Evolutionary conservation across 2,797 vertebrate species (phyloP).

Genomic region (Epinephelus awoara): DNA sequence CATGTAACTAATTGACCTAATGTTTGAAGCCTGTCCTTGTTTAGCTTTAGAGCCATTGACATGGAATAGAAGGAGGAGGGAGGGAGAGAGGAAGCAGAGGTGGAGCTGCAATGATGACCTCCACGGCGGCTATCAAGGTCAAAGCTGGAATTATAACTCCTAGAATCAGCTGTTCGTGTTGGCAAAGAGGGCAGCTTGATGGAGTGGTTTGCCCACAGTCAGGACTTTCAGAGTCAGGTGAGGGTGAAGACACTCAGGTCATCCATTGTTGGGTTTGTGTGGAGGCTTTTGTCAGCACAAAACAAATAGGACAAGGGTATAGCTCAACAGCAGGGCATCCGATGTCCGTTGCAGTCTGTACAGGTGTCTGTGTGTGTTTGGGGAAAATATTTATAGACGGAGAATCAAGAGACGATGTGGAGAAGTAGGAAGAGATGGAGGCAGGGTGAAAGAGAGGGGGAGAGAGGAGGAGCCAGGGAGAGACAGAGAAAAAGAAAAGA

Average conservation of each 20-base stretch:
- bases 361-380: background rate
- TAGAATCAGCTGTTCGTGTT: conserved; percentile 76
- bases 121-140: conserved; percentile 66
- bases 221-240: conserved; percentile 76
- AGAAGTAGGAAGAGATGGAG: conserved; percentile 19
- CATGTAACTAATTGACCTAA: conserved; percentile 71
- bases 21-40: conserved; percentile 67
- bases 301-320: conserved; percentile 68
- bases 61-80: conserved; percentile 52
- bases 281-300: conserved; percentile 74
- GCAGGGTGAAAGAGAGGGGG: conserved; percentile 20
- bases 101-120: conserved; percentile 55
- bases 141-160: conserved; percentile 61
- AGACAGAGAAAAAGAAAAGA: conserved; percentile 32
- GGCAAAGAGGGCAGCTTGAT: conserved; percentile 72
- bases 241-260: conserved; percentile 72
- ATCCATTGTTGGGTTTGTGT: conserved; percentile 65
- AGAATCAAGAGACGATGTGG: conserved; percentile 41
- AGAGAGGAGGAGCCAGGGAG: conserved; percentile 10
- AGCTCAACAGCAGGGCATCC: conserved; percentile 32
- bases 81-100: conserved; percentile 29
- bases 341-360: conserved; percentile 32
- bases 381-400: conserved; percentile 37
- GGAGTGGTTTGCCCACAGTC: conserved; percentile 73
- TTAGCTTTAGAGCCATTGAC: conserved; percentile 64